Conservation (phyloP, 2,113 vertebrate species). For the Todiramphus chloris region DNA sequence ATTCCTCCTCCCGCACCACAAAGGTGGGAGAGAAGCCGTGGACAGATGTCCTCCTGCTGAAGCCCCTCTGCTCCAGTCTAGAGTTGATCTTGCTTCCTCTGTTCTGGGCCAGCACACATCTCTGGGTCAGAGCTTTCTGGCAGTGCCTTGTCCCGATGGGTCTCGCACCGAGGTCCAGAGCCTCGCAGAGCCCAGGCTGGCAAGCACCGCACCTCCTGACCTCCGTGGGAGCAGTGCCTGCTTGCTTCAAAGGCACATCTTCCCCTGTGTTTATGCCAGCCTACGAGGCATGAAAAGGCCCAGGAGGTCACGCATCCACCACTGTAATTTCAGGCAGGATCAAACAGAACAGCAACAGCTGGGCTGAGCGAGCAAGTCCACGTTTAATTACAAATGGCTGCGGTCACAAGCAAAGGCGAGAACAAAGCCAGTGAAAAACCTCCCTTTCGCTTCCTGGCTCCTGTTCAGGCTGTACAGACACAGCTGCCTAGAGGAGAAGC, state of each 20-base stretch:
- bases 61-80: background rate
- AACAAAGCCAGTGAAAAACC: slow-evolving; percentile 36
- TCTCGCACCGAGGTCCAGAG: background rate
- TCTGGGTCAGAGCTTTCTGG: background rate
- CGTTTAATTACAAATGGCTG: slow-evolving; percentile 23
- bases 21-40: background rate
- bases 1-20: background rate
- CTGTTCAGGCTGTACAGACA: background rate
- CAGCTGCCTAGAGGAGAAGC: background rate
- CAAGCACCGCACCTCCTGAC: background rate
- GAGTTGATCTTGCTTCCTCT: background rate
- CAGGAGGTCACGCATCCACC: slow-evolving; percentile 28
- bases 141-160: background rate
- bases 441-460: slow-evolving; percentile 1
- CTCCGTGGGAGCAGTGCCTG: background rate
- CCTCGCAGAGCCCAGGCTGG: fast-evolving
- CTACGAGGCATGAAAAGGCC: slow-evolving; percentile 25
- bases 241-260: slow-evolving; percentile 7
- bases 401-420: slow-evolving; percentile 19
- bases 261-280: background rate
- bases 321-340: slow-evolving; percentile 53
- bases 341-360: slow-evolving; percentile 40
- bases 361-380: slow-evolving; percentile 36
- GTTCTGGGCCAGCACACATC: background rate
- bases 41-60: background rate